phyloP scores from a whole-genome alignment of 2,888 invertebrate species.

The Pandemis corylana region DNA sequence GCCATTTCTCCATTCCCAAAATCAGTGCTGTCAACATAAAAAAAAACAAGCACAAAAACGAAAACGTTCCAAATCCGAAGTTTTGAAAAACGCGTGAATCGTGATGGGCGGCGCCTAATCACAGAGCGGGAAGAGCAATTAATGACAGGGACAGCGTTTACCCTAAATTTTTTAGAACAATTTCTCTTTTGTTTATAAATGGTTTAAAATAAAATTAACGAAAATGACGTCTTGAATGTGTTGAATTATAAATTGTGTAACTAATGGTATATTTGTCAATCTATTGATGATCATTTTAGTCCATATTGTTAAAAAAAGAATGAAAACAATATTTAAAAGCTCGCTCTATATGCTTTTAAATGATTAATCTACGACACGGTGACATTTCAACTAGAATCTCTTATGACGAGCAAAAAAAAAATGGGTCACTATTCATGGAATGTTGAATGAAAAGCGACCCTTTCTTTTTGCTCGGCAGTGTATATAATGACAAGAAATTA shows the following conservation, averaged over 20 bases:
- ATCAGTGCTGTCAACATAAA: slow-evolving; percentile 31
- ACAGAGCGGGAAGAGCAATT: slow-evolving; percentile 43
- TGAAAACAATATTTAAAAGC: too few species aligned
- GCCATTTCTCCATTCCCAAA: slow-evolving; percentile 13
- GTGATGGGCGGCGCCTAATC: slow-evolving; percentile 43
- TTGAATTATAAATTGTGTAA: neutral
- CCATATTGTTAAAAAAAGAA: too few species aligned
- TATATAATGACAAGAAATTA: too few species aligned
- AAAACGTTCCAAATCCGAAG: slow-evolving; percentile 28
- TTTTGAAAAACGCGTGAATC: slow-evolving; percentile 43
- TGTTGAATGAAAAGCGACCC: too few species aligned
- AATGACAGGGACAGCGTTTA: slow-evolving; percentile 41
- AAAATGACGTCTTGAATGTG: neutral
- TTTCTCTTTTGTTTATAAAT: slow-evolving; percentile 34
- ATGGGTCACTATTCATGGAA: too few species aligned
- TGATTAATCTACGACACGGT: too few species aligned
- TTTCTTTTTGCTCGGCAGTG: too few species aligned
- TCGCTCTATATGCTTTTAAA: too few species aligned
- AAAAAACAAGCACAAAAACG: slow-evolving; percentile 18
- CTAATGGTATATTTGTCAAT: too few species aligned
- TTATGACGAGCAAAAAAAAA: too few species aligned
- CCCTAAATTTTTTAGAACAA: slow-evolving; percentile 22
- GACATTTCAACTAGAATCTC: too few species aligned
- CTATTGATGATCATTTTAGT: too few species aligned
- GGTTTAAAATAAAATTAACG: neutral